phyloP scores from a whole-genome alignment of 1,140 invertebrate species.

The Theocolax elegans region DNA sequence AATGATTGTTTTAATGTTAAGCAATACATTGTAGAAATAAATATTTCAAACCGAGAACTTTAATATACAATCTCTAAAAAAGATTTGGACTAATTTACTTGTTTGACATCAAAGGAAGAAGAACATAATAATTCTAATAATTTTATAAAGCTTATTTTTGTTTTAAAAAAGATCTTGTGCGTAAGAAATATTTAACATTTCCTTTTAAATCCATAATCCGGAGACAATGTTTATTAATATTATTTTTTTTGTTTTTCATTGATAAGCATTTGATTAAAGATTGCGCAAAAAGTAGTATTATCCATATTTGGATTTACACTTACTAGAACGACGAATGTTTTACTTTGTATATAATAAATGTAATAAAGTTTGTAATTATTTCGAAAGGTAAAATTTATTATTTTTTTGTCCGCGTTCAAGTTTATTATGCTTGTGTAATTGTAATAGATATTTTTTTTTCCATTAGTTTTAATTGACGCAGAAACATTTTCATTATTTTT shows the following conservation, averaged over 20 bases:
- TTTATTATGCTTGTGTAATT: background rate
- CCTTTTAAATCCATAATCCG: conserved; percentile 2
- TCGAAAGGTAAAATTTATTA: no score
- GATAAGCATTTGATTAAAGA: conserved; percentile 42
- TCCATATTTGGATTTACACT: background rate
- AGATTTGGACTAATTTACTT: no score
- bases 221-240: no score
- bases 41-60: no score
- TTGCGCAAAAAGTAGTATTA: conserved; percentile 38
- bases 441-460: conserved; percentile 1
- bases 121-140: no score
- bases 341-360: background rate
- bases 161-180: conserved; percentile 36
- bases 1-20: no score
- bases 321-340: background rate
- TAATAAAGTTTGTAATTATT: conserved; percentile 6
- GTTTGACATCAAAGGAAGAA: no score
- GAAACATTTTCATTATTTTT: conserved; percentile 15
- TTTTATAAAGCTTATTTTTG: conserved; percentile 14
- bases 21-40: no score
- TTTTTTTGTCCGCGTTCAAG: background rate
- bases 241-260: conserved; percentile 32
- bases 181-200: conserved; percentile 11
- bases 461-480: conserved; percentile 17
- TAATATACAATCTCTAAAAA: no score